A percentile compares a stretch with the other conserved stretches of the same genome.
Conservation (phyloP, 2,113 vertebrate species). For the Prochilodus magdalenae region DNA sequence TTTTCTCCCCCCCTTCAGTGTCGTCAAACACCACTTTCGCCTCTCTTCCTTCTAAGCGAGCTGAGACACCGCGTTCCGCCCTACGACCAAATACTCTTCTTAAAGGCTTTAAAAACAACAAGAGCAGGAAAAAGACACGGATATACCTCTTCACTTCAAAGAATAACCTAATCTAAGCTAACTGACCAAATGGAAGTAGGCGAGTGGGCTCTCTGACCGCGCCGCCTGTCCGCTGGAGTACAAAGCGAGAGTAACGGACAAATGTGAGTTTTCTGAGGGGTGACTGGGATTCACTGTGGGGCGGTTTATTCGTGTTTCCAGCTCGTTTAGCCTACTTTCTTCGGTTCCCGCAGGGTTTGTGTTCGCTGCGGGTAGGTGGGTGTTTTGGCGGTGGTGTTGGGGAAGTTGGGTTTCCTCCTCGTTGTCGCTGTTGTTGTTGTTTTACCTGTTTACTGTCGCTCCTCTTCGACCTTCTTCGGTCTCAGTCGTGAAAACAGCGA, state of each 20-base stretch:
- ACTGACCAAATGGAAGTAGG: conserved; percentile 84
- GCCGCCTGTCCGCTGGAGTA: conserved; percentile 86
- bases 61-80: conserved; percentile 81
- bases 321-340: not conserved
- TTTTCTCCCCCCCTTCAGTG: conserved; percentile 84
- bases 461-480: conserved; percentile 14
- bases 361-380: too few species aligned
- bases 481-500: not conserved
- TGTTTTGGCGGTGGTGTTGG: too few species aligned
- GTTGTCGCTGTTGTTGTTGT: conserved; percentile 61
- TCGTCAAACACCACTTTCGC: conserved; percentile 93
- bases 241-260: conserved; percentile 81
- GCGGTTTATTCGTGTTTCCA: not conserved
- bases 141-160: conserved; percentile 77
- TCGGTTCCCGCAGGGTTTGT: not conserved
- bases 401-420: conserved; percentile 67
- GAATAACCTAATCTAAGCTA: conserved; percentile 82
- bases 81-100: conserved; percentile 84
- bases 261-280: conserved; percentile 90
- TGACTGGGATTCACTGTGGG: conserved; percentile 1
- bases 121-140: conserved; percentile 51
- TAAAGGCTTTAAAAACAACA: conserved; percentile 80
- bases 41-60: conserved; percentile 84
- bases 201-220: conserved; percentile 90
- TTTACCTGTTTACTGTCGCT: conserved; percentile 40